These are phyloP conservation scores for Drosophila serrata DNA, from an alignment of 1,140 invertebrate species.

Conservation along the genomic window DNA sequence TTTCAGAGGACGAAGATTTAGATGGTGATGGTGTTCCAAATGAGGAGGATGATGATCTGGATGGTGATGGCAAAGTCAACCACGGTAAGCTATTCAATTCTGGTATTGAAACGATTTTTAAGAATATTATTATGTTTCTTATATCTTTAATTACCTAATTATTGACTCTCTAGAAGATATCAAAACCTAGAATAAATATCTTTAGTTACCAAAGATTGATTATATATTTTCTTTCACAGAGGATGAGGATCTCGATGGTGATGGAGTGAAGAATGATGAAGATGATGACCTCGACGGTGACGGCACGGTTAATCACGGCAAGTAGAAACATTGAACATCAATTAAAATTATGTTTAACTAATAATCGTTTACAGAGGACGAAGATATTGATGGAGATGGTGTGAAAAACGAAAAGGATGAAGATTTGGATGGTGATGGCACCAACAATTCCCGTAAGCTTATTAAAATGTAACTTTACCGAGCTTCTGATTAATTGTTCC, in stretches of 20 bases:
- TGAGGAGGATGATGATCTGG: constrained; percentile 76
- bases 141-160: not conserved
- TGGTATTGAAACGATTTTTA: constrained; percentile 10
- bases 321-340: constrained; percentile 11
- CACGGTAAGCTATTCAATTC: constrained; percentile 43
- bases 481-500: not conserved
- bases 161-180: not conserved
- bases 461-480: not conserved
- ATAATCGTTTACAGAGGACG: constrained; percentile 58
- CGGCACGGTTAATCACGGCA: constrained; percentile 74
- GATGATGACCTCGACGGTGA: constrained; percentile 76
- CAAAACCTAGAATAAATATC: not conserved
- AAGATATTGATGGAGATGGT: constrained; percentile 80
- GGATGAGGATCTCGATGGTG: constrained; percentile 80
- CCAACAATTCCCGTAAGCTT: constrained; percentile 60
- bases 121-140: not conserved
- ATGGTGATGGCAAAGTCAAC: constrained; percentile 75
- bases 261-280: constrained; percentile 79
- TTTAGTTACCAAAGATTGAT: not conserved
- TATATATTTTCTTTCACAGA: constrained; percentile 30
- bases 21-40: constrained; percentile 79
- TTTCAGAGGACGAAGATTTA: constrained; percentile 67
- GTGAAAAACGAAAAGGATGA: constrained; percentile 81
- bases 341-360: too few relatives aligned
- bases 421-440: constrained; percentile 77